phyloP scores from a whole-genome alignment of 2,113 vertebrate genomes.

The Cephalopholis sonnerati region DNA sequence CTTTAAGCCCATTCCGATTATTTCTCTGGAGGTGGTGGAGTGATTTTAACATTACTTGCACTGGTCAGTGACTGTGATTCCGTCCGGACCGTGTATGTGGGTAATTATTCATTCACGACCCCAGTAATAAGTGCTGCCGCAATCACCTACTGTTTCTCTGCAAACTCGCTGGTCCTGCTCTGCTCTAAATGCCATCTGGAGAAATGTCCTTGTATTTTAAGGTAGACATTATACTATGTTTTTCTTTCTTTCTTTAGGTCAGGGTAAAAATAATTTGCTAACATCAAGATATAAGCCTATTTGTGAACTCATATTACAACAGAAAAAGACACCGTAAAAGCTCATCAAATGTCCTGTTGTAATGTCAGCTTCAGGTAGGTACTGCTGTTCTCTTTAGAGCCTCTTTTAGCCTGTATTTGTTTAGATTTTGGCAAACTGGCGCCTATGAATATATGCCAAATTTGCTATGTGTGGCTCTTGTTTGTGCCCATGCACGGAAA shows the following conservation, averaged over 20 bases:
- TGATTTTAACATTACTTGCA: background rate
- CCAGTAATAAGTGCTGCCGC: background rate
- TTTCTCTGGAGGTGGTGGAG: background rate
- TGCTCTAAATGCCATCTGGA: background rate
- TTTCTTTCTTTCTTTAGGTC: background rate
- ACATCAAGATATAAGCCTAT: too few species aligned
- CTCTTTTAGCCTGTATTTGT: background rate
- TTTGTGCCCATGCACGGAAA: too few species aligned
- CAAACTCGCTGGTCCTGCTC: background rate
- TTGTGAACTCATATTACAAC: too few species aligned
- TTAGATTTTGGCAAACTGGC: background rate
- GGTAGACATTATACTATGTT: background rate
- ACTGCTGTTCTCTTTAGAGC: background rate
- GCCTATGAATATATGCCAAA: too few species aligned
- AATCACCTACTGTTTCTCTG: background rate
- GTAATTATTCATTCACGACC: background rate
- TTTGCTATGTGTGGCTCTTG: too few species aligned
- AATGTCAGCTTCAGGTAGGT: background rate
- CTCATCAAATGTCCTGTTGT: too few species aligned
- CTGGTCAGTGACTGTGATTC: background rate
- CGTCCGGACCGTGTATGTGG: accelerated
- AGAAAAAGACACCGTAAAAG: too few species aligned
- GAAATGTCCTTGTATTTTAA: too few species aligned
- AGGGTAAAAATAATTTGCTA: background rate
- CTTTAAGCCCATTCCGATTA: too few species aligned